These are phyloP conservation scores for Orbicella faveolata DNA, from an alignment of 64 coral and sea anemone species.

Conservation along the genomic window DNA sequence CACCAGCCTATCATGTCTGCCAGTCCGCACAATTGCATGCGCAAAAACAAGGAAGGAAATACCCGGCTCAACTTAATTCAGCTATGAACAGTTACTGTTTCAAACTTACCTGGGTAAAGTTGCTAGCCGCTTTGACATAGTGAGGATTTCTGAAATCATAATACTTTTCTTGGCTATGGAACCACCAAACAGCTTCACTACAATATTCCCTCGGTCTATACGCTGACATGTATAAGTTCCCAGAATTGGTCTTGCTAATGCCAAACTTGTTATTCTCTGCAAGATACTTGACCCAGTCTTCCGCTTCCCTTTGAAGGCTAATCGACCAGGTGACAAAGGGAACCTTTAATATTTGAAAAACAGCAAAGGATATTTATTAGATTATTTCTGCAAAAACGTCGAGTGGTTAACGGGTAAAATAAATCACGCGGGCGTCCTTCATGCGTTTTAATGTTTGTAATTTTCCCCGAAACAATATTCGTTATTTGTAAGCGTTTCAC, in stretches of 20 bases:
- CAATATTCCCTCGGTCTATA: neutral
- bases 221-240: neutral
- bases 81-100: neutral
- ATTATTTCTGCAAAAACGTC: too few species aligned
- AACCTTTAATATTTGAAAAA: conserved; percentile 3
- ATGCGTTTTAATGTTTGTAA: too few species aligned
- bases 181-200: conserved; percentile 21
- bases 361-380: neutral
- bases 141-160: conserved; percentile 29
- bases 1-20: too few species aligned
- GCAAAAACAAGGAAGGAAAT: too few species aligned
- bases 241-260: conserved; percentile 1
- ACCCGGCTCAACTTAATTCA: too few species aligned
- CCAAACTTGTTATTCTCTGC: conserved; percentile 22
- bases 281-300: conserved; percentile 28
- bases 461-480: too few species aligned
- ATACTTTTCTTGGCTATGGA: conserved; percentile 22
- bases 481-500: too few species aligned
- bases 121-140: neutral
- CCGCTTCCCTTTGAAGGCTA: conserved; percentile 20
- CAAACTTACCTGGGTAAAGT: conserved; percentile 25
- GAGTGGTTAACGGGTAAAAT: too few species aligned
- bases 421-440: too few species aligned
- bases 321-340: conserved; percentile 13
- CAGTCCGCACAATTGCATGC: too few species aligned